These are phyloP conservation scores for Lamellibrachia satsuma DNA, from an alignment of 2,888 invertebrate species.

Conservation along the genomic window DNA sequence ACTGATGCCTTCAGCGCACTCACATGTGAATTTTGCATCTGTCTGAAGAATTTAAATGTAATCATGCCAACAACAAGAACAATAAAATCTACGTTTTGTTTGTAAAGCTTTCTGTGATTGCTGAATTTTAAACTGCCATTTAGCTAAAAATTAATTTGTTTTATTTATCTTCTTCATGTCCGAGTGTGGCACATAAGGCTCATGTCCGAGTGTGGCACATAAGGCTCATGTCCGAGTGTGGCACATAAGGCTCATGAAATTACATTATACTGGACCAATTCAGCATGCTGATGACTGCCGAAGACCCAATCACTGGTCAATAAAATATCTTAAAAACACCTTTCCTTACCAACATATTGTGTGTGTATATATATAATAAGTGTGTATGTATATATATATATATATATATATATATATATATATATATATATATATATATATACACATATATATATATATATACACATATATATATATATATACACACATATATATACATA, in stretches of 20 bases:
- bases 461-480: neutral
- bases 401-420: neutral
- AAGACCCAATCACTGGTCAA: neutral
- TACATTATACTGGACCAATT: neutral
- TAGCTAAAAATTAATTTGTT: neutral
- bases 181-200: too few species aligned
- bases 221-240: too few species aligned
- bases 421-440: too few species aligned
- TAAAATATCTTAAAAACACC: neutral
- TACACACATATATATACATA: neutral
- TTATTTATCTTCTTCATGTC: too few species aligned
- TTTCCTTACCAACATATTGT: neutral
- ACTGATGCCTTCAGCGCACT: too few species aligned
- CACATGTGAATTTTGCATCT: too few species aligned
- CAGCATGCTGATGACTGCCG: neutral
- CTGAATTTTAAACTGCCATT: neutral
- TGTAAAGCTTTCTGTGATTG: too few species aligned
- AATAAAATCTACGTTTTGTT: too few species aligned
- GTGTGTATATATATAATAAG: neutral
- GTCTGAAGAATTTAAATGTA: too few species aligned
- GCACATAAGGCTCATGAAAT: neutral
- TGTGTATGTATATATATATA: neutral
- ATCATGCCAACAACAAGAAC: too few species aligned
- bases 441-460: too few species aligned
- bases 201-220: too few species aligned